These are phyloP conservation scores for Neomorphus geoffroyi DNA, from an alignment of 2,797 vertebrate genomes.

Conservation along the genomic window DNA sequence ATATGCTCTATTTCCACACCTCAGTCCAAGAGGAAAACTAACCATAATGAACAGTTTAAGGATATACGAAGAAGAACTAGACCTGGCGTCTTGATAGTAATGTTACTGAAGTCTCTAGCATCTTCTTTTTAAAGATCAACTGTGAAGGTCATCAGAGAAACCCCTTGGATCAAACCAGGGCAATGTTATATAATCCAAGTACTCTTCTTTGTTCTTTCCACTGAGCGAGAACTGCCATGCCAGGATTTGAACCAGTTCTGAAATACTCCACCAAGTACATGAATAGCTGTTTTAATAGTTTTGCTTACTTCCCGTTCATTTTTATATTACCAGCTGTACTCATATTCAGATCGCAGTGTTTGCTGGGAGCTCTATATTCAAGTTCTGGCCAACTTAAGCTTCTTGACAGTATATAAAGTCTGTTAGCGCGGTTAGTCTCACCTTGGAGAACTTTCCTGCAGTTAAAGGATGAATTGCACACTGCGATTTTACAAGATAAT, in stretches of 20 bases:
- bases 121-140: not conserved
- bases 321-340: constrained; percentile 1
- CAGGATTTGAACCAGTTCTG: not conserved
- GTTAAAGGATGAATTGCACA: not conserved
- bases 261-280: constrained; percentile 26
- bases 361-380: not conserved
- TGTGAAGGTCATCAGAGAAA: not conserved
- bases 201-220: not conserved
- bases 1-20: not conserved
- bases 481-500: not conserved
- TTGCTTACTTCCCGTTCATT: constrained; percentile 57
- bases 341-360: not conserved
- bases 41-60: not conserved
- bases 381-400: not conserved
- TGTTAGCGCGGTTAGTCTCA: not conserved
- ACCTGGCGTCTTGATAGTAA: not conserved
- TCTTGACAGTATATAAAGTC: not conserved
- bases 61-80: not conserved
- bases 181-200: not conserved
- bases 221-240: not conserved
- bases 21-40: not conserved
- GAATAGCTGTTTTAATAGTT: constrained; percentile 33
- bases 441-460: not conserved
- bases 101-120: not conserved
- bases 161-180: not conserved